Evolutionary conservation across 2,888 invertebrate genomes (phyloP).

Genomic region (Drosophila suboccidentalis): DNA sequence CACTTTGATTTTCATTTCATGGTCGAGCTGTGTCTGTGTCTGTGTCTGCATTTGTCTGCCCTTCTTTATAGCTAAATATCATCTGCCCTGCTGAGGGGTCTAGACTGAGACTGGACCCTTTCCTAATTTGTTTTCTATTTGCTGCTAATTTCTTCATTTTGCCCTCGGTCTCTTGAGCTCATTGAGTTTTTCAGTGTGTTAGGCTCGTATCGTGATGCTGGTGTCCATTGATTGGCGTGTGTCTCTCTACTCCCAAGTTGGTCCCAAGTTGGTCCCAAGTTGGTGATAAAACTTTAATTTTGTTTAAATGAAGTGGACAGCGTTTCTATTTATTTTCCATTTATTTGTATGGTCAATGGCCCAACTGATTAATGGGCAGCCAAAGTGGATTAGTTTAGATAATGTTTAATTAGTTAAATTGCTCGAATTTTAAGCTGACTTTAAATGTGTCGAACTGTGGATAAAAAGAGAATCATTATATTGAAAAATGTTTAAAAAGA

Average conservation of each 20-base stretch:
- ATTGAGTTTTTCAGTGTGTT: slow-evolving; percentile 57
- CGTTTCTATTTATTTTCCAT: slow-evolving; percentile 47
- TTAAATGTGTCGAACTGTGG: too few relatives aligned
- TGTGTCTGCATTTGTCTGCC: slow-evolving; percentile 47
- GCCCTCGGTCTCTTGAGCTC: slow-evolving; percentile 43
- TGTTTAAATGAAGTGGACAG: slow-evolving; percentile 61
- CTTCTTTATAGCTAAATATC: slow-evolving; percentile 46
- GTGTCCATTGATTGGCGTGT: slow-evolving; percentile 46
- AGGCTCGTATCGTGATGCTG: slow-evolving; percentile 64
- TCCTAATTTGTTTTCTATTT: slow-evolving; percentile 82
- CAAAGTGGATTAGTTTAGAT: slow-evolving; percentile 64
- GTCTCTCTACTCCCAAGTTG: slow-evolving; percentile 3
- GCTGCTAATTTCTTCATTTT: slow-evolving; percentile 80
- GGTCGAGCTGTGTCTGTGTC: slow-evolving; percentile 35
- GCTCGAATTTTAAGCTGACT: slow-evolving; percentile 14
- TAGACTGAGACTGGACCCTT: slow-evolving; percentile 56
- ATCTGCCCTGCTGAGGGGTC: not conserved
- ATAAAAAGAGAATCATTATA: not conserved
- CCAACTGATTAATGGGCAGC: slow-evolving; percentile 38
- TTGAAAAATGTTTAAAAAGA: not conserved
- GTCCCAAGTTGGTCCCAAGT: slow-evolving; percentile 58
- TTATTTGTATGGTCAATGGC: slow-evolving; percentile 10
- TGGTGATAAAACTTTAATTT: slow-evolving; percentile 79
- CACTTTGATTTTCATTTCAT: slow-evolving; percentile 74
- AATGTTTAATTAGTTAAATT: slow-evolving; percentile 60